Evolutionary conservation across 2,888 invertebrate species (phyloP), one percentile per base, ranked within the genome.

Genomic region (Blera fallax): DNA sequence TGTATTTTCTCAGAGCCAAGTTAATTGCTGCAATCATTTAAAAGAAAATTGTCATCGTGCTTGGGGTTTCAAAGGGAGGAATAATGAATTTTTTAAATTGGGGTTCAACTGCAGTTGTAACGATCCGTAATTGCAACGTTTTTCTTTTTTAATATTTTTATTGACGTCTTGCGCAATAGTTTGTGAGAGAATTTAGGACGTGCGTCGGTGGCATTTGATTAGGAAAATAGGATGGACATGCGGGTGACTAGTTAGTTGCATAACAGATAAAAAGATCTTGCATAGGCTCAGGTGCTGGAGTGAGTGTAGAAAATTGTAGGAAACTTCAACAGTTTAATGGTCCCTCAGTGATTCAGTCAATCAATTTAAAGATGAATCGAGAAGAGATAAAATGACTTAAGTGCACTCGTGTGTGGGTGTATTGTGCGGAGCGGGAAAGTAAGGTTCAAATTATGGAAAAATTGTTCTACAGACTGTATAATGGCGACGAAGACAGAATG

Each of bases 21-120:
- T 52, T 73, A 83, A 83, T 83, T 83, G 73, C 73, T 64, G 69
- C 60, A 79, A 73, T 79, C 56, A 70, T 27, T 79, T 69, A 73
- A 79, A 78, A 74, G 16, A 62, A 79, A 74, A 74, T 64, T 79
- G 83, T 84, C 83, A 79, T 74, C 83, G 79, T 73, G 73, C 60
- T 52, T 67, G 3, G 67, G 16, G 37, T 50, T 50, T 67, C 21
- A 48, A 72, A 70, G 32, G 18, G 32, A 37, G 27, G 52, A n/a
- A 37, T 27, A 24, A 62, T 56, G 56, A 56, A 21, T 54, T 69
- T 52, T 62, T 48, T 7, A 58, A 73, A 73, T 60, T 50, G 16
- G 14, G 40, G 40, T 18, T 60, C 1, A 32, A 52, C 16, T 37
- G 48, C 50, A 45, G 50, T 67, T 14, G 21, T 27, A 18, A 32